Base-by-base conservation (phyloP, 2,888 invertebrate genomes). In the Harmothoe impar region DNA sequence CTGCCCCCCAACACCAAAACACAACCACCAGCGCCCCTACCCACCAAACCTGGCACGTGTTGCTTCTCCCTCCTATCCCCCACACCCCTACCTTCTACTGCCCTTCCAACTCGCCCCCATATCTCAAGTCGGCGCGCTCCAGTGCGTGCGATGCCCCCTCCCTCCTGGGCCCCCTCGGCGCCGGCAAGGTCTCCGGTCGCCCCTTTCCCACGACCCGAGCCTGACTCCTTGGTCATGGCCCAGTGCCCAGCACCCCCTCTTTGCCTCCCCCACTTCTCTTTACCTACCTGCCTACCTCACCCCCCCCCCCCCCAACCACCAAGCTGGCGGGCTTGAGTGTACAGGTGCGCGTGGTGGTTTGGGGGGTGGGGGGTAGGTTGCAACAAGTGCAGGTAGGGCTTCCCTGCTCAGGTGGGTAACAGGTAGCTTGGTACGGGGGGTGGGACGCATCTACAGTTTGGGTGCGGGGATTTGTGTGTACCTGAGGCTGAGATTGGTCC, bases 201-300 rank as follows among this genome's bases (percentile, higher is more conserved):
- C 54, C 7, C 86, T 25, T 86, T 86, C 86, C 86, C 86, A 86
- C 86, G 86, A 29, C 56, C 86, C 54, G 54, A 51, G 51, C 20
- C 43, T 84, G 43, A 35, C 43, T 51, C 51, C 84, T 35, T 23
- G 25, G 84, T 25, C 84, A 84, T 35, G 43, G 84, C n/a, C 25
- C 84, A 84, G 51, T 23, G 84, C 33, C 84, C 81, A 43, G 3
- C 77, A 29, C 33, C 77, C 5, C 54, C 54, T 52, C 54, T 52
- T 15, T 52, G 3, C 62, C 62, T 62, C 62, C 12, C 62, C 62
- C 62, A 62, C 62, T n/a, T 17, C 10, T 17, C n/a, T n/a, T n/a
- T n/a, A 62, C 62, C 20, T n/a, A 62, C 62, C 62, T n/a, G 33
- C 81, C 81, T 35, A 43, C 81, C 81, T 43, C 81, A n/a, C 81